phyloP scores from a whole-genome alignment of 2,797 vertebrate species.

The Lindbergichthys nudifrons region DNA sequence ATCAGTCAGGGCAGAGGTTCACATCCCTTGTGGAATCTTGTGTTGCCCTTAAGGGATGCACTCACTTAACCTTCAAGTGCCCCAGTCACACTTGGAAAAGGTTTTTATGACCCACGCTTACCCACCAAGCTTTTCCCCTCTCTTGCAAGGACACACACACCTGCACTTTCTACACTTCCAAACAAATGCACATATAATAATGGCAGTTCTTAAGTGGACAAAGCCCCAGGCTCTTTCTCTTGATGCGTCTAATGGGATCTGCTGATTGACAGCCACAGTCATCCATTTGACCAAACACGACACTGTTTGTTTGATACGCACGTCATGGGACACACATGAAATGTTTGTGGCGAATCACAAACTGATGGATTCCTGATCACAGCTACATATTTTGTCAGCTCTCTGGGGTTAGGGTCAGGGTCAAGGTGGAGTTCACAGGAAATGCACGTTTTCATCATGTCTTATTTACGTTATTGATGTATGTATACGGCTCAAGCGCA shows the following conservation, averaged over 20 bases:
- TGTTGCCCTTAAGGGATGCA: conserved; percentile 53
- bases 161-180: conserved; percentile 20
- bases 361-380: conserved; percentile 28
- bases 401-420: conserved; percentile 42
- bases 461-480: conserved; percentile 74
- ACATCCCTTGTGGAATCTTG: conserved; percentile 60
- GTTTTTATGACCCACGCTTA: conserved; percentile 46
- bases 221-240: conserved; percentile 62
- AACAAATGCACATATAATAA: conserved; percentile 51
- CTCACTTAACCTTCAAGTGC: conserved; percentile 76
- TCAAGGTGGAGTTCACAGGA: conserved; percentile 69
- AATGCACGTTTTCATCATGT: conserved; percentile 67
- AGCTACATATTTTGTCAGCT: conserved; percentile 36
- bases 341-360: conserved; percentile 12
- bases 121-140: neutral
- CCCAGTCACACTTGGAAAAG: conserved; percentile 59
- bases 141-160: conserved; percentile 18
- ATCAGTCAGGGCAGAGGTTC: conserved; percentile 45
- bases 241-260: conserved; percentile 66
- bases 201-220: conserved; percentile 59
- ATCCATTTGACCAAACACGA: conserved; percentile 53
- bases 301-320: conserved; percentile 21
- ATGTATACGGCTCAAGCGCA: conserved; percentile 49
- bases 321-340: conserved; percentile 23
- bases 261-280: conserved; percentile 70